Conservation (phyloP, 1,140 invertebrate genomes). For the Drosophila punjabiensis region DNA sequence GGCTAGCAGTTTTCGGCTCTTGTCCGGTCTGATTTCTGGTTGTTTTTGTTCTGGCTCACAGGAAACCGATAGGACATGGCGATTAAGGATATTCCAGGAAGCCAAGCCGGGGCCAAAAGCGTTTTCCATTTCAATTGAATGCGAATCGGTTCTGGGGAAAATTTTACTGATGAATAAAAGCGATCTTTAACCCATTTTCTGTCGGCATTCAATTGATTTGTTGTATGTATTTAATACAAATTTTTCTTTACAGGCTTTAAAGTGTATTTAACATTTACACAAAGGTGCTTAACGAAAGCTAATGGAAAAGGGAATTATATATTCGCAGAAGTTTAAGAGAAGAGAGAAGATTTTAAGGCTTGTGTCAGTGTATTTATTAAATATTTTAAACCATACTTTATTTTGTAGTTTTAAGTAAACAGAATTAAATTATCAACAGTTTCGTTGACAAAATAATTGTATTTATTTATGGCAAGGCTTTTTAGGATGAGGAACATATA, state of each 20-base stretch:
- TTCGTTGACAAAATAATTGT: background rate
- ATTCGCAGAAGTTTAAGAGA: too few relatives aligned
- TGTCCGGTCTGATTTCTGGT: constrained; percentile 46
- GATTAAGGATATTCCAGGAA: constrained; percentile 68
- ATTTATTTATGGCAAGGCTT: background rate
- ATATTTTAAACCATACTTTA: background rate
- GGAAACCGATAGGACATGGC: constrained; percentile 78
- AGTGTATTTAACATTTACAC: background rate
- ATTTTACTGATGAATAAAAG: constrained; percentile 22
- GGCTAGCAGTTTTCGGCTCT: constrained; percentile 32
- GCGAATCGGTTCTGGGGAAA: constrained; percentile 19
- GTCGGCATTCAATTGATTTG: background rate
- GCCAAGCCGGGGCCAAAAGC: constrained; percentile 37
- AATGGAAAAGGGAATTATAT: too few relatives aligned
- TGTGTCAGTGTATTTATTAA: background rate
- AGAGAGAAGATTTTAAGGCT: background rate
- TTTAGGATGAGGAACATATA: background rate
- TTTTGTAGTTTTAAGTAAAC: background rate
- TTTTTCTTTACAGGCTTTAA: background rate
- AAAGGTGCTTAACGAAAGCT: too few relatives aligned
- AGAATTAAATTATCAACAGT: background rate
- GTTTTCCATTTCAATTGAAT: constrained; percentile 70
- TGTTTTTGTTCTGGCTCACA: constrained; percentile 65
- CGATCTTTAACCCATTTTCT: constrained; percentile 23
- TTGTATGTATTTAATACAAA: background rate